Evolutionary conservation across 2,797 vertebrate species (phyloP).

Genomic region (Hemibagrus guttatus): DNA sequence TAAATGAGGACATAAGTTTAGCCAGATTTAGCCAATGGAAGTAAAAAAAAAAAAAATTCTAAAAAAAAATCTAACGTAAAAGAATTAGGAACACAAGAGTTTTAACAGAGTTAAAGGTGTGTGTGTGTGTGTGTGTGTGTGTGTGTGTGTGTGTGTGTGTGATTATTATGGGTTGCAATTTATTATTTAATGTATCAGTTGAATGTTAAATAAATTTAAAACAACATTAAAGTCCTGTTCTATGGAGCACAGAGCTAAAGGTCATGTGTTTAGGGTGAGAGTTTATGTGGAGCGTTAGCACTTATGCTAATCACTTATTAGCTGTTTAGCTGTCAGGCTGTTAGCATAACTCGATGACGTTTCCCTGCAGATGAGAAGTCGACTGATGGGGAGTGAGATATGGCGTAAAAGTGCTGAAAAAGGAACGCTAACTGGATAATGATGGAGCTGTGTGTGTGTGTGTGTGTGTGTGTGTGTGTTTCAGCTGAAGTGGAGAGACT

Average conservation of each 20-base stretch:
- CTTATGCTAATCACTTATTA: neutral
- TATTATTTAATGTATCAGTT: neutral
- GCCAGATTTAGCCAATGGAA: neutral
- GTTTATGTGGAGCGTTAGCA: neutral
- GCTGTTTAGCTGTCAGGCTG: neutral
- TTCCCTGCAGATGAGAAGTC: neutral
- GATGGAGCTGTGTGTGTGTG: neutral
- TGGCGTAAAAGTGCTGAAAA: neutral
- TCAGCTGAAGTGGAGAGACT: constrained; percentile 6
- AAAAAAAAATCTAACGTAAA: neutral
- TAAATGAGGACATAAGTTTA: neutral
- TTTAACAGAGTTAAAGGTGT: neutral
- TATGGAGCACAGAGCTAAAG: neutral
- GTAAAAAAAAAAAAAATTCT: neutral
- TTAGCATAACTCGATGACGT: neutral
- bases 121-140: neutral
- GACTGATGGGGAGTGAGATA: neutral
- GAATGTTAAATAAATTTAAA: neutral
- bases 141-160: neutral
- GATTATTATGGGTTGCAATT: neutral
- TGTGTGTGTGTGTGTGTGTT: constrained; percentile 11
- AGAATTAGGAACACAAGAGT: too few species aligned
- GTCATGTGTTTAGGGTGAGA: neutral
- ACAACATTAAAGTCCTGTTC: neutral
- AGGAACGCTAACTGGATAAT: neutral